Conservation (phyloP, 2,113 vertebrate genomes). For the Indicator indicator region DNA sequence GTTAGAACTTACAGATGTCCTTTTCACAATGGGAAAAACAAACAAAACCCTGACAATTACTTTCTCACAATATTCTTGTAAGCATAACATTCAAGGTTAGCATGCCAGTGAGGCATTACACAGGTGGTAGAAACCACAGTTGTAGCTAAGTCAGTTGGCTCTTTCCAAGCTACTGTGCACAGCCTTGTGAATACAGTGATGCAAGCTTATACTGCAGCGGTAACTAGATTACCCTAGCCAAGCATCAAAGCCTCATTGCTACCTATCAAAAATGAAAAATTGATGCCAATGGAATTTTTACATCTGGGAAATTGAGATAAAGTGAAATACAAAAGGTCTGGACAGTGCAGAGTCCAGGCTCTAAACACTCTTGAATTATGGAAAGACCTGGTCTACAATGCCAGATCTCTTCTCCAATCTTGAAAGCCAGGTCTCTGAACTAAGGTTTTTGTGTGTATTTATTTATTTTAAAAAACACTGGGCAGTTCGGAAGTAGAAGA, state of each 20-base stretch:
- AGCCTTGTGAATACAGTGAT: not conserved
- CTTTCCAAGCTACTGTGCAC: not conserved
- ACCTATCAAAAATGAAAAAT: not conserved
- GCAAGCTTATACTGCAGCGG: not conserved
- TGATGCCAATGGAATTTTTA: not conserved
- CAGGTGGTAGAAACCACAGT: not conserved
- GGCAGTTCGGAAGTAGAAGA: not conserved
- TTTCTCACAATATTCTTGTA: not conserved
- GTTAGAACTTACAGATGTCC: not conserved
- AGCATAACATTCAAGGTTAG: not conserved
- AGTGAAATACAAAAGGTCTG: not conserved
- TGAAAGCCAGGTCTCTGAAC: not conserved
- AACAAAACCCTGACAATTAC: rapidly evolving
- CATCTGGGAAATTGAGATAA: not conserved
- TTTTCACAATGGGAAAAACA: not conserved
- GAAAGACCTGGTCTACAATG: not conserved
- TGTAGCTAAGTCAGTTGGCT: not conserved
- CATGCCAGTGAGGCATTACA: not conserved
- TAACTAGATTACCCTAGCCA: not conserved
- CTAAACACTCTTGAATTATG: not conserved
- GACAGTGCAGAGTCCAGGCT: not conserved
- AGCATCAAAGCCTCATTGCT: not conserved
- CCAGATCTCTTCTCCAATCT: not conserved
- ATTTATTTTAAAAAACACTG: not conserved
- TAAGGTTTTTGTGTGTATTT: not conserved